Conservation (phyloP, 2,113 vertebrate species). For the Petaurus breviceps region DNA sequence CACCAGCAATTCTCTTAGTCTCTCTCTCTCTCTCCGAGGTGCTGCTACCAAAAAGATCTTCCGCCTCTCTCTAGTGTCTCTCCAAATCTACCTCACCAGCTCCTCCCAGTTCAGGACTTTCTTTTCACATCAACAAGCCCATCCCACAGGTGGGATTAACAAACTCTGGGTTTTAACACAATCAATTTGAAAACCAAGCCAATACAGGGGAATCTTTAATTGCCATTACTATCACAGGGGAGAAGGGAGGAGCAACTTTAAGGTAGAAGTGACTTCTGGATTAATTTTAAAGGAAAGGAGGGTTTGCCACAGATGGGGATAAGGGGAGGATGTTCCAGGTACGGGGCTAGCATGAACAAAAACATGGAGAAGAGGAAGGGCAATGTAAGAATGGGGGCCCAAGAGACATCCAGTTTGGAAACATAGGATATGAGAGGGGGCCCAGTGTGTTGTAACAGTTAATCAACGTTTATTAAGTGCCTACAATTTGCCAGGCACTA, state of each 20-base stretch:
- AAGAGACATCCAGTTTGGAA: background rate
- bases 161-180: no score
- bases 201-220: no score
- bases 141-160: no score
- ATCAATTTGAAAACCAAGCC: no score
- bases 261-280: background rate
- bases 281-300: background rate
- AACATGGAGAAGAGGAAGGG: background rate
- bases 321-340: background rate
- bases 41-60: no score
- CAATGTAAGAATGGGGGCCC: background rate
- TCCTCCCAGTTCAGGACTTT: no score
- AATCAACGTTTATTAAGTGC: slow-evolving; percentile 16
- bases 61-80: no score
- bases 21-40: no score
- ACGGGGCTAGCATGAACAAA: background rate
- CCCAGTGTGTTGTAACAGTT: background rate
- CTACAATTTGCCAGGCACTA: slow-evolving; percentile 7
- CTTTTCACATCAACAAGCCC: no score
- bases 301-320: background rate
- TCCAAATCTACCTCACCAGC: no score
- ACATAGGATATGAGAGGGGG: background rate
- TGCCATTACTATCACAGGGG: no score
- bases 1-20: no score
- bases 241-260: background rate